Percentiles rank a stretch among this genome's conserved stretches.
Conservation (phyloP, 2,888 invertebrate species). For the Heliconius aoede region DNA sequence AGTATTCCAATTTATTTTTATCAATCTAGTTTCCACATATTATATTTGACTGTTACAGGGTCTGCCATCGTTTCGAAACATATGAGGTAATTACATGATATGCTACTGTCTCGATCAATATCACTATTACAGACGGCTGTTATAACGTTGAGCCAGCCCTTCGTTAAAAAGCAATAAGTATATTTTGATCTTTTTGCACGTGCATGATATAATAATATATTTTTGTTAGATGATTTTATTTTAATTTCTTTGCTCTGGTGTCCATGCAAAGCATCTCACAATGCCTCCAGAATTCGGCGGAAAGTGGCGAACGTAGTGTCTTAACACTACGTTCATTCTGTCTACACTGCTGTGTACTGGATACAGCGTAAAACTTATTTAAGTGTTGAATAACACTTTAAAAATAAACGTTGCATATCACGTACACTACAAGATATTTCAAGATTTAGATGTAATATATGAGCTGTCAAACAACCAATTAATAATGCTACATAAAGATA, state of each 20-base stretch:
- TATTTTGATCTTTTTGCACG: no score
- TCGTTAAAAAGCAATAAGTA: no score
- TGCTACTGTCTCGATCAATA: slow-evolving; percentile 9
- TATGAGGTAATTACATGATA: background rate
- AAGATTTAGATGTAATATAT: slow-evolving; percentile 10
- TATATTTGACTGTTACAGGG: background rate
- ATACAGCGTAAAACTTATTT: background rate
- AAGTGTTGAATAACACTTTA: background rate
- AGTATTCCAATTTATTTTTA: background rate
- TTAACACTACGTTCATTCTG: no score
- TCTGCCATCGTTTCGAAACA: background rate
- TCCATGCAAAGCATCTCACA: no score
- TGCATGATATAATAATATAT: no score
- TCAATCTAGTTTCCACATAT: background rate
- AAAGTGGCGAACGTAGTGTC: no score
- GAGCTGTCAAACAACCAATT: slow-evolving; percentile 15
- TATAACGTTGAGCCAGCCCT: background rate
- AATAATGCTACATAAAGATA: slow-evolving; percentile 1
- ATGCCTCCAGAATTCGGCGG: no score
- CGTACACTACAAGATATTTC: background rate
- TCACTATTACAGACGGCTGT: background rate
- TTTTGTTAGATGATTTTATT: no score
- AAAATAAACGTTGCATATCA: background rate
- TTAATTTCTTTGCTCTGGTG: no score
- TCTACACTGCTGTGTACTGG: no score